These are phyloP conservation scores for Piscicola geometra DNA, from an alignment of 2,888 invertebrate genomes.

Conservation along the genomic window DNA sequence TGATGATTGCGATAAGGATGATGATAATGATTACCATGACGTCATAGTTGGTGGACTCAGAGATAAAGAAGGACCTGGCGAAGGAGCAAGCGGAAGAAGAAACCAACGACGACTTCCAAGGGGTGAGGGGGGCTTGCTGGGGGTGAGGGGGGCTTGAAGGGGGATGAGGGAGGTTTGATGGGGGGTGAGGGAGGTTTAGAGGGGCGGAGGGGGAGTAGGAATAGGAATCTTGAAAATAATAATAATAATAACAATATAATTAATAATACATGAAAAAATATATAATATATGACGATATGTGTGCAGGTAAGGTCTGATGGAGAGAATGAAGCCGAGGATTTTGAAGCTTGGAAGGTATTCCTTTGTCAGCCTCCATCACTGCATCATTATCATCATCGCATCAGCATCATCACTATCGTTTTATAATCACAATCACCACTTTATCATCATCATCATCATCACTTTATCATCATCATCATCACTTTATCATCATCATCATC, in stretches of 20 bases:
- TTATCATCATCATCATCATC: neutral
- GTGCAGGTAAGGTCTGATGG: constrained; percentile 1
- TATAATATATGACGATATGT: constrained; percentile 1
- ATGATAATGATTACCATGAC: too few relatives aligned
- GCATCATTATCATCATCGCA: too few relatives aligned
- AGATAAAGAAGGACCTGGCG: constrained; percentile 29
- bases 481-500: too few relatives aligned
- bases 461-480: neutral
- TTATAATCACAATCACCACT: too few relatives aligned
- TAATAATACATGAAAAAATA: neutral
- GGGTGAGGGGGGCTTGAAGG: constrained; percentile 11
- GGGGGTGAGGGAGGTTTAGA: neutral
- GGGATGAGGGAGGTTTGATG: neutral
- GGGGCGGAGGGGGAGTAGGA: neutral
- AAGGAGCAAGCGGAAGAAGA: constrained; percentile 7
- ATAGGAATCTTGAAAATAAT: neutral
- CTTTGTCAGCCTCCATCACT: too few relatives aligned
- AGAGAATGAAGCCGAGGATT: constrained; percentile 25
- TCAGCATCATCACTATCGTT: too few relatives aligned
- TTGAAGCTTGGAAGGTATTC: constrained; percentile 30
- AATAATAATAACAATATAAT: neutral
- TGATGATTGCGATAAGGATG: neutral
- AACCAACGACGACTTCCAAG: neutral
- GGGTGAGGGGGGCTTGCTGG: constrained; percentile 11
- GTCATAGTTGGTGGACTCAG: constrained; percentile 29